A percentile compares a stretch with the other conserved stretches of the same genome.
Conservation (phyloP, 2,797 vertebrate species). For the Telmatherina bonti region DNA sequence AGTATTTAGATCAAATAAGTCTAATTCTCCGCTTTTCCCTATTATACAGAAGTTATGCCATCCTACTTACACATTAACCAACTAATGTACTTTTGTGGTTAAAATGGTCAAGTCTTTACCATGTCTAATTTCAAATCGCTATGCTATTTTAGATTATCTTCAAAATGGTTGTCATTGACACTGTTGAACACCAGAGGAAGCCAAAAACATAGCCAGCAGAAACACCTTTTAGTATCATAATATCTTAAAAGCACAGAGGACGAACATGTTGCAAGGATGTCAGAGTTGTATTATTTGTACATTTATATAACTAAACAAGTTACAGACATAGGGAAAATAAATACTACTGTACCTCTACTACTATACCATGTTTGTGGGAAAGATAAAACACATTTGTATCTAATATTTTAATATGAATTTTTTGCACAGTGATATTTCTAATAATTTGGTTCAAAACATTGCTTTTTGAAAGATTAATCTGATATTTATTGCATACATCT, state of each 20-base stretch:
- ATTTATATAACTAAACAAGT: constrained; percentile 3
- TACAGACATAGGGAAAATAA: not conserved
- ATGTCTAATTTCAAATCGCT: not conserved
- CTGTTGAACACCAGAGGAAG: not conserved
- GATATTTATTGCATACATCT: not conserved
- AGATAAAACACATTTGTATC: not conserved
- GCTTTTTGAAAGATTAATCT: not conserved
- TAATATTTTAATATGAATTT: not conserved
- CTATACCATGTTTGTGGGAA: not conserved
- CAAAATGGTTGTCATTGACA: not conserved
- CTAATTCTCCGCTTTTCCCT: constrained; percentile 54
- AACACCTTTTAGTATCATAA: not conserved
- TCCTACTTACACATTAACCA: constrained; percentile 2
- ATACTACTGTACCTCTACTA: not conserved
- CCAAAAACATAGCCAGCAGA: not conserved
- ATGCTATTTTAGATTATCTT: constrained; percentile 1
- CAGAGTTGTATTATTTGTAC: not conserved
- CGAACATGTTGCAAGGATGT: not conserved
- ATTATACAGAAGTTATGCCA: constrained; percentile 27
- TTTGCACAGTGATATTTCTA: not conserved
- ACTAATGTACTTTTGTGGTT: constrained; percentile 33
- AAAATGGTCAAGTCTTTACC: constrained; percentile 8
- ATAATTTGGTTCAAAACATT: not conserved
- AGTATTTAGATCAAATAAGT: not conserved
- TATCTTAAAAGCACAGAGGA: not conserved